Conservation (phyloP, 2,797 vertebrate species). For the Avahi laniger region DNA sequence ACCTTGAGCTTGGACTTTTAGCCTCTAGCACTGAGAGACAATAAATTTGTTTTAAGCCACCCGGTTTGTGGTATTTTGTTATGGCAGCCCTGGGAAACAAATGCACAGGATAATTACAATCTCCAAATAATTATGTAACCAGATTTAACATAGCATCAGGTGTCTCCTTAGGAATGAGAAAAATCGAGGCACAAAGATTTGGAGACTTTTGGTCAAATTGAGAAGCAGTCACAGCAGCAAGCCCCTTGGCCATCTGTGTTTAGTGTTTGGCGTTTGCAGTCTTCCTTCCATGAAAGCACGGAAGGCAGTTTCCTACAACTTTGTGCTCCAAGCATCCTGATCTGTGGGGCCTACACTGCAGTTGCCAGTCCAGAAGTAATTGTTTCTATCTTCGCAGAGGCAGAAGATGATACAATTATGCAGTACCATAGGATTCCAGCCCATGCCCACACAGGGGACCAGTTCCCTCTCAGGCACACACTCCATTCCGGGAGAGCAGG, state of each 20-base stretch:
- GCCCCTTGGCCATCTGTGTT: not conserved
- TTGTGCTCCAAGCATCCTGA: not conserved
- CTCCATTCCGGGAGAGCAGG: not conserved
- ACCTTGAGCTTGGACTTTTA: not conserved
- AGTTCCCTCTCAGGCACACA: too few relatives aligned
- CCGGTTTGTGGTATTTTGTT: not conserved
- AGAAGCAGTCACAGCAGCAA: not conserved
- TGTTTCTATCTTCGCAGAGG: not conserved
- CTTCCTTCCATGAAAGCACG: fast-evolving
- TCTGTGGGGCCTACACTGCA: not conserved
- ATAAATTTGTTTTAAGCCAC: not conserved
- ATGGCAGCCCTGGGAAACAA: not conserved
- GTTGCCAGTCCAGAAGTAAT: not conserved
- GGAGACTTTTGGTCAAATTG: not conserved
- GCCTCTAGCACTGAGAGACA: not conserved
- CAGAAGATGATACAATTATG: not conserved
- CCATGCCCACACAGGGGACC: not conserved
- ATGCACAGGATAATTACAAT: not conserved
- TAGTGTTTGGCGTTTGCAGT: not conserved
- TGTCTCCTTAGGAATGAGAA: not conserved
- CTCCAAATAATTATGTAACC: not conserved
- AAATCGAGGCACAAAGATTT: not conserved
- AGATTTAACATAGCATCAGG: not conserved
- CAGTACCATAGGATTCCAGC: not conserved
- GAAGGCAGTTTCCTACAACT: not conserved